These are phyloP conservation scores for Malurus elegans DNA, from an alignment of 2,113 vertebrate species.

Conservation along the genomic window DNA sequence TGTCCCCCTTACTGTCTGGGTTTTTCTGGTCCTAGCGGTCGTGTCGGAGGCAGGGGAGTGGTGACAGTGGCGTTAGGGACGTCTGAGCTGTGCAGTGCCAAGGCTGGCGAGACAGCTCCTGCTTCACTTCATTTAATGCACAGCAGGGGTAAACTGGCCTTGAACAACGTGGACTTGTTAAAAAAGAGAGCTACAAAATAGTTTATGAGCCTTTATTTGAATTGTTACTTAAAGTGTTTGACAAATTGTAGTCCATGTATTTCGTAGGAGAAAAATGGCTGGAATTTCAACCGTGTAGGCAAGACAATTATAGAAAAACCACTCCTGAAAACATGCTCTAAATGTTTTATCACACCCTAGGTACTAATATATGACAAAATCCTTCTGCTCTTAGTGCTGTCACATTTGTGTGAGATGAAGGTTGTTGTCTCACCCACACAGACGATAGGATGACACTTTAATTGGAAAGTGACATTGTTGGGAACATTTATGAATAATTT, in stretches of 20 bases:
- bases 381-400: slow-evolving; percentile 35
- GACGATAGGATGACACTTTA: slow-evolving; percentile 48
- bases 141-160: neutral
- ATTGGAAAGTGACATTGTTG: slow-evolving; percentile 58
- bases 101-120: neutral
- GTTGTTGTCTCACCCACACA: slow-evolving; percentile 53
- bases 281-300: neutral
- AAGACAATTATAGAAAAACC: neutral
- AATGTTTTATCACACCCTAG: neutral
- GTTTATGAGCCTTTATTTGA: neutral
- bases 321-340: neutral
- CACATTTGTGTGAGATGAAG: slow-evolving; percentile 46
- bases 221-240: neutral
- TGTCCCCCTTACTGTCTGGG: accelerated
- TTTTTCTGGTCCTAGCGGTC: neutral
- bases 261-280: neutral
- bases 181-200: neutral
- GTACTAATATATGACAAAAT: slow-evolving; percentile 43
- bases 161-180: neutral
- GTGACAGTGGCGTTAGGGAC: neutral
- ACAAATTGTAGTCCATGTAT: neutral
- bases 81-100: neutral
- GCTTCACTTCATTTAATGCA: neutral
- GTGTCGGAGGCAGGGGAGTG: neutral
- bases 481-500: slow-evolving; percentile 62